Base-by-base conservation (phyloP, 2,797 vertebrate species). In the Argentina silus region DNA sequence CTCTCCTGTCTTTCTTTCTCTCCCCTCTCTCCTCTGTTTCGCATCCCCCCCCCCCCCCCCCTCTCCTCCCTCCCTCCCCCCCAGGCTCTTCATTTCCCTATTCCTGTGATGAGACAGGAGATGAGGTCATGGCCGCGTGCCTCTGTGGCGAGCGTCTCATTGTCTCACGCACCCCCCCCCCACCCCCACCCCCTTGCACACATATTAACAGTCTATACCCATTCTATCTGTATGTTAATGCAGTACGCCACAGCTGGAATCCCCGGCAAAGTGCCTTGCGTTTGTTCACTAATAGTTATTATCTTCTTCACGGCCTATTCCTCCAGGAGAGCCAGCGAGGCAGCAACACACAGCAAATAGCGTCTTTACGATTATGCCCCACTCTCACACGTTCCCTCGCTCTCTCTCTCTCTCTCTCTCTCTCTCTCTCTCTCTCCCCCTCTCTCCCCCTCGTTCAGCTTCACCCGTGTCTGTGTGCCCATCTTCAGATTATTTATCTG, bases 211-310 rank as follows among this genome's bases (percentile, higher is more conserved):
- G 93, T 94, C 96, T 95, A 96, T 96, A 95, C 95, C 95, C 96
- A 96, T 96, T 96, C 96, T 96, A 97, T 98, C 96, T 97, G 95
- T 97, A 98, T 97, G 96, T 95, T 96, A 97, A 97, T 97, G 94
- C 59, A 90, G 81, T 90, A 3, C 88, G 92, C 78, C 93, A 91
- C 93, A 91, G 91, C 93, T 94, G 94, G 94, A 93, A 93, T 68
- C 44, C 44, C 63, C 43, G 11, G 14, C 50, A 68, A 68, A 56
- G 51, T 68, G 51, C 51, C 27, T 15, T 55, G 51, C 51, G 15
- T 15, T 15, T 27, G 67, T 55, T 68, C 51, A 69, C 70, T 72
- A 79, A 75, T 72, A 72, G 69, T 55, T 71, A 72, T 79, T 72
- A 75, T 79, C 74, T 75, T 63, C 70, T 75, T 63, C 70, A 44